Conservation (phyloP, 2,113 vertebrate genomes). For the Cervus canadensis region DNA sequence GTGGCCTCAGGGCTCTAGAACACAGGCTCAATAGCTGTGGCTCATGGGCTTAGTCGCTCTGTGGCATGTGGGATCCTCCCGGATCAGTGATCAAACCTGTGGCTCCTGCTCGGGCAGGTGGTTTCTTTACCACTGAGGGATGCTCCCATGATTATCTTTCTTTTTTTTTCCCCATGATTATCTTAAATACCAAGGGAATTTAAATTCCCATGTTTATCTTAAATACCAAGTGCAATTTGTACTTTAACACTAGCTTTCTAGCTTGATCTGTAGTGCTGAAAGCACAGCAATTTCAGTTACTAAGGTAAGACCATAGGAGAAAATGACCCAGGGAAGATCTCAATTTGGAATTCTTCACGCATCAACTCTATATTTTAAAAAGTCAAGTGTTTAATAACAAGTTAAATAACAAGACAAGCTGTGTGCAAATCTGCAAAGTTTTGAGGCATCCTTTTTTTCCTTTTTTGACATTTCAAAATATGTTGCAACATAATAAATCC, state of each 20-base stretch:
- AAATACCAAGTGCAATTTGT: background rate
- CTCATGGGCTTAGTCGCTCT: background rate
- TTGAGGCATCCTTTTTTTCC: background rate
- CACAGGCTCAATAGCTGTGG: background rate
- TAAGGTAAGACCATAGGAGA: background rate
- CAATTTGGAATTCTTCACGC: background rate
- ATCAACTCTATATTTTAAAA: background rate
- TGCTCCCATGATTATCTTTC: background rate
- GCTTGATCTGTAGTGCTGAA: background rate
- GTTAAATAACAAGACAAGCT: background rate
- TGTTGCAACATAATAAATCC: background rate
- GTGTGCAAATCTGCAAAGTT: background rate
- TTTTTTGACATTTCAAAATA: conserved; percentile 28
- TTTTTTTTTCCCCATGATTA: background rate
- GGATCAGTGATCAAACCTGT: background rate
- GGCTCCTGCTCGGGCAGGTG: background rate
- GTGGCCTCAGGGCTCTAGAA: background rate
- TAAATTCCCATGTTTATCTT: background rate
- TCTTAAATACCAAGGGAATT: background rate
- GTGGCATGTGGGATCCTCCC: background rate
- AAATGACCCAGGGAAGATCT: background rate
- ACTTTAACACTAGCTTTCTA: background rate
- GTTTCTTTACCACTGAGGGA: background rate
- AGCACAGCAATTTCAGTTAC: background rate
- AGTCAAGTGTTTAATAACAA: background rate